Evolutionary conservation across 2,113 vertebrate genomes (phyloP).

Genomic region (Anoura caudifer): DNA sequence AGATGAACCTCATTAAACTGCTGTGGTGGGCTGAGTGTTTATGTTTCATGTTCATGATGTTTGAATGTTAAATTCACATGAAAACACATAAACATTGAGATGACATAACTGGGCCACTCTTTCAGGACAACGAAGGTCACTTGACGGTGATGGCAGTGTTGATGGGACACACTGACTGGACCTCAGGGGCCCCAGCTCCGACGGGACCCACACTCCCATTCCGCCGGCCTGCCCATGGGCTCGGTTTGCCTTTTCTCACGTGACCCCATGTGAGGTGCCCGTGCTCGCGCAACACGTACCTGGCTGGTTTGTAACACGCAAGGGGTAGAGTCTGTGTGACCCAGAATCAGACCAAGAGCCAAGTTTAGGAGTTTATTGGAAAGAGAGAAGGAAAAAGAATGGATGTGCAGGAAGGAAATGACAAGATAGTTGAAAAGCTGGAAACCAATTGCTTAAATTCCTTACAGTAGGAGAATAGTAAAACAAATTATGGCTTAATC

Average conservation of each 20-base stretch:
- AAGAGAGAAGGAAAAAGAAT: background rate
- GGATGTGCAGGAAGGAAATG: background rate
- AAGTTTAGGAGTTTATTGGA: background rate
- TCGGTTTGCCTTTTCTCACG: background rate
- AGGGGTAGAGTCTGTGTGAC: background rate
- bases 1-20: conserved; percentile 60
- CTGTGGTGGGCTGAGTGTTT: background rate
- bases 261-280: too few relatives aligned
- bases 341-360: background rate
- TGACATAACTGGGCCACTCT: background rate
- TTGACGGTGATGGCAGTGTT: background rate
- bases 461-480: background rate
- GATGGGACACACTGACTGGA: background rate
- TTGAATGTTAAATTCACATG: conserved; percentile 52
- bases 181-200: background rate
- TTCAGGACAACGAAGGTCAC: background rate
- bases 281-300: background rate
- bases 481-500: background rate
- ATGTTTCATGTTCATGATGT: conserved; percentile 17
- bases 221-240: fast-evolving
- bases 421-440: background rate
- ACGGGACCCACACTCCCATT: background rate
- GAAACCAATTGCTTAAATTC: background rate
- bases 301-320: background rate
- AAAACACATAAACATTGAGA: background rate